Conservation (phyloP, 2,888 invertebrate species). For the Neria commutata region DNA sequence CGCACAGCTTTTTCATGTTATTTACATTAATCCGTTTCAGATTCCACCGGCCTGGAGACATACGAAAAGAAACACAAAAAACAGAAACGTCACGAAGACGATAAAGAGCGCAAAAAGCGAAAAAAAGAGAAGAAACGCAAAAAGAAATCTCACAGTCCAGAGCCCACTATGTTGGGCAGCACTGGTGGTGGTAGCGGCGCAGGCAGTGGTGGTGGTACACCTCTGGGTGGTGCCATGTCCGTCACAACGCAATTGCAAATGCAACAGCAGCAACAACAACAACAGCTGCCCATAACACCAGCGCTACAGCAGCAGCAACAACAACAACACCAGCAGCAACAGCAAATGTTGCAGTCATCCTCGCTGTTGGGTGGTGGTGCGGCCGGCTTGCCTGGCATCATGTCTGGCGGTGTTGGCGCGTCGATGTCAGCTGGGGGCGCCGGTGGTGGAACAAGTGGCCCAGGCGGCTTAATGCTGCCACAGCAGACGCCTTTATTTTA, state of each 20-base stretch:
- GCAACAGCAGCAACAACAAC: conserved; percentile 41
- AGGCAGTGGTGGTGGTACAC: conserved; percentile 34
- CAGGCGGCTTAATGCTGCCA: conserved; percentile 60
- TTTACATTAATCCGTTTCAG: conserved; percentile 50
- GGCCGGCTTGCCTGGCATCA: conserved; percentile 11
- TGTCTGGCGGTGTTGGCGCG: conserved; percentile 30
- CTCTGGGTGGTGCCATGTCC: conserved; percentile 25
- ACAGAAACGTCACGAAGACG: conserved; percentile 90
- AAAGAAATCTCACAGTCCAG: conserved; percentile 92
- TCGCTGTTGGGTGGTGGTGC: conserved; percentile 1
- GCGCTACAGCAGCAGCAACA: conserved; percentile 37
- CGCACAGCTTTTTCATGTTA: neutral
- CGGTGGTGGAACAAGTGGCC: conserved; percentile 39
- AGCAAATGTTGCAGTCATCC: neutral
- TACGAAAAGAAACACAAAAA: conserved; percentile 96
- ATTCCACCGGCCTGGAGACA: conserved; percentile 75
- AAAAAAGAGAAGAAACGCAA: conserved; percentile 96
- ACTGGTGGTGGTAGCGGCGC: conserved; percentile 34
- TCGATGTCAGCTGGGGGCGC: conserved; percentile 28
- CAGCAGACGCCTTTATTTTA: conserved; percentile 51
- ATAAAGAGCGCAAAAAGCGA: conserved; percentile 89
- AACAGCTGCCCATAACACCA: conserved; percentile 25
- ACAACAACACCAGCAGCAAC: neutral
- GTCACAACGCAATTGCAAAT: conserved; percentile 40
- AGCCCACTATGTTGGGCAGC: conserved; percentile 62